Evolutionary conservation across 2,888 invertebrate genomes (phyloP), one percentile per base, ranked within the genome.

Genomic region (Sinodicranocentrus sp.): DNA sequence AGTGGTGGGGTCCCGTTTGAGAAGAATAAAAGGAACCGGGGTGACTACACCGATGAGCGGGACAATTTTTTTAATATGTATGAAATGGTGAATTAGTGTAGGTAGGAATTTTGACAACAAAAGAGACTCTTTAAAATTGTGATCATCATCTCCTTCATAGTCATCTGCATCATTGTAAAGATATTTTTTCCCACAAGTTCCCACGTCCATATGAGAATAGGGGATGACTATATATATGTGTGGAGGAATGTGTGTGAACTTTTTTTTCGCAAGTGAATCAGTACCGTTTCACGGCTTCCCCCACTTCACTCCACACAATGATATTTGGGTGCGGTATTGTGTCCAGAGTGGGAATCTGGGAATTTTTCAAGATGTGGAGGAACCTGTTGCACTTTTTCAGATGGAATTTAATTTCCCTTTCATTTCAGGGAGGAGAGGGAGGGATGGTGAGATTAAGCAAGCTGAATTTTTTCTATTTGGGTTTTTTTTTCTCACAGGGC

Each of bases 161-260:
- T 44, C 43, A 44, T 26, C 57, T 3, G 23, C 44, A 75, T 61
- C 48, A 63, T 77, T 67, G 80, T 83, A 68, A 85, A 87, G 87
- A 87, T 87, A 82, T 86, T 8, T 39, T 87, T 88, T 88, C 88
- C 88, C 87, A 88, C 88, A 85, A 78, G 68, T 67, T 77, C 77
- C 75, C 78, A 77, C 72, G 76, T 73, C 17, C 26, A 15, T n/a
- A n/a, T 6, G 48, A 63, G 48, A 33, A 1, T 1, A 23, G 6
- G 43, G 2, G 10, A 65, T 3, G 10, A 33, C 3, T 6, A 33
- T 33, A 10, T 33, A 33, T 15, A 10, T 48, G 33, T 54, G 78
- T 71, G 71, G 65, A 71, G 71, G 79, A 63, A 52, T 79, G 61
- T 67, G 63, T 57, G 80, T 80, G 72, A 72, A 73, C 72, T 57